Conservation (phyloP, 1,140 invertebrate species). For the Magallana gigas region DNA sequence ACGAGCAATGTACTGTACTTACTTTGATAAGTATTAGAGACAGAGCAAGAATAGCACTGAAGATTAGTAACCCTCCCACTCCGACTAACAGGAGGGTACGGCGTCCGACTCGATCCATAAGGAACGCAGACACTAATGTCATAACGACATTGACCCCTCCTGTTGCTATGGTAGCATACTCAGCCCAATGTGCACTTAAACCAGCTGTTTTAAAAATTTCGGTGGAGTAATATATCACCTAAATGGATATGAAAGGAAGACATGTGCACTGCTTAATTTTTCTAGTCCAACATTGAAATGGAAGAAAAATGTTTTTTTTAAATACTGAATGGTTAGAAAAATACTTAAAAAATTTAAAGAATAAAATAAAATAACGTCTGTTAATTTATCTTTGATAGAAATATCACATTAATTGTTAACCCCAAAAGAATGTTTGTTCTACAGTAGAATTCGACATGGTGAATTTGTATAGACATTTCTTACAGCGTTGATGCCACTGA, state of each 20-base stretch:
- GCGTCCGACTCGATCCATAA: slow-evolving; percentile 84
- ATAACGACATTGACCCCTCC: slow-evolving; percentile 86
- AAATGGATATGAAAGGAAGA: slow-evolving; percentile 55
- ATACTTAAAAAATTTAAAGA: no score
- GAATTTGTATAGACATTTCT: slow-evolving; percentile 68
- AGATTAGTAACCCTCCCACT: slow-evolving; percentile 79
- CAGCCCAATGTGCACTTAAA: slow-evolving; percentile 80
- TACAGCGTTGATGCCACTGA: slow-evolving; percentile 92
- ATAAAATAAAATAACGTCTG: no score
- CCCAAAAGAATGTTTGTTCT: no score
- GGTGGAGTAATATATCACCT: slow-evolving; percentile 91
- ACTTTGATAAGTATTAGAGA: slow-evolving; percentile 57
- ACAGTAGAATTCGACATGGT: no score
- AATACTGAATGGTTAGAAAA: no score
- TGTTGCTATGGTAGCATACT: slow-evolving; percentile 87
- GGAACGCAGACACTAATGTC: slow-evolving; percentile 79
- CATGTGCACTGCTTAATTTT: no score
- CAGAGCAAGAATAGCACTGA: slow-evolving; percentile 81
- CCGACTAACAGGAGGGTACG: slow-evolving; percentile 89
- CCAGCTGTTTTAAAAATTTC: slow-evolving; percentile 86
- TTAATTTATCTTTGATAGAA: no score
- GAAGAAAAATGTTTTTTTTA: no score
- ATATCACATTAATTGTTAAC: no score
- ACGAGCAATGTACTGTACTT: not conserved
- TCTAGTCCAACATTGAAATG: no score